Evolutionary conservation across 2,113 vertebrate genomes (phyloP).

Genomic region (Drymodes brunneopygia): DNA sequence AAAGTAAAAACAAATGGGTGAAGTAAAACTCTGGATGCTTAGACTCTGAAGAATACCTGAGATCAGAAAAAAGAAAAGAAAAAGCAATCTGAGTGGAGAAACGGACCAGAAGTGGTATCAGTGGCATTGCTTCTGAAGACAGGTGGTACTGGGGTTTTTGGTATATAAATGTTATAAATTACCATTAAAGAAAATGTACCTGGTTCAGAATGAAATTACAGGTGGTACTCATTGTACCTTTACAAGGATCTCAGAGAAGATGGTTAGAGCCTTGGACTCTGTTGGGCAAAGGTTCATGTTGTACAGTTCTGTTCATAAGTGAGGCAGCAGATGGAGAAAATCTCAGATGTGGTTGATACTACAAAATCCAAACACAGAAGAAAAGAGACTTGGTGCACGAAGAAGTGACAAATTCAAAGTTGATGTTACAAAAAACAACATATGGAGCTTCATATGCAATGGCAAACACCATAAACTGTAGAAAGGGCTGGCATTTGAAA

Average conservation of each 20-base stretch:
- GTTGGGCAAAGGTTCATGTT: background rate
- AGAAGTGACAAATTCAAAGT: slow-evolving; percentile 2
- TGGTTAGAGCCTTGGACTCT: background rate
- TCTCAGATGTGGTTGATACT: slow-evolving; percentile 7
- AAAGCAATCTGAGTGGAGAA: background rate
- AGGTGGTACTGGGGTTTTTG: background rate
- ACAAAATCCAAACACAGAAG: slow-evolving; percentile 15
- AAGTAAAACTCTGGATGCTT: background rate
- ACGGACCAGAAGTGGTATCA: background rate
- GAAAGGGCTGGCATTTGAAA: slow-evolving; percentile 14
- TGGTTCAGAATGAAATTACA: background rate
- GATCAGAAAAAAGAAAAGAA: background rate
- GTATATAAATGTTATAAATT: background rate
- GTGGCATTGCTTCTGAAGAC: background rate
- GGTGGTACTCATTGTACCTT: background rate
- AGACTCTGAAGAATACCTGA: background rate
- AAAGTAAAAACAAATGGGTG: background rate
- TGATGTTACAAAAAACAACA: background rate
- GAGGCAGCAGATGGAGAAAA: background rate
- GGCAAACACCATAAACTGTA: background rate
- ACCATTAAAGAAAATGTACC: background rate
- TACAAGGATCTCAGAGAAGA: background rate
- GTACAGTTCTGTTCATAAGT: background rate
- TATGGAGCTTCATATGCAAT: slow-evolving; percentile 30
- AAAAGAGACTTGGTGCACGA: background rate